These are phyloP conservation scores for Tupiocoris notatus DNA, from an alignment of 2,888 invertebrate genomes.

Conservation along the genomic window DNA sequence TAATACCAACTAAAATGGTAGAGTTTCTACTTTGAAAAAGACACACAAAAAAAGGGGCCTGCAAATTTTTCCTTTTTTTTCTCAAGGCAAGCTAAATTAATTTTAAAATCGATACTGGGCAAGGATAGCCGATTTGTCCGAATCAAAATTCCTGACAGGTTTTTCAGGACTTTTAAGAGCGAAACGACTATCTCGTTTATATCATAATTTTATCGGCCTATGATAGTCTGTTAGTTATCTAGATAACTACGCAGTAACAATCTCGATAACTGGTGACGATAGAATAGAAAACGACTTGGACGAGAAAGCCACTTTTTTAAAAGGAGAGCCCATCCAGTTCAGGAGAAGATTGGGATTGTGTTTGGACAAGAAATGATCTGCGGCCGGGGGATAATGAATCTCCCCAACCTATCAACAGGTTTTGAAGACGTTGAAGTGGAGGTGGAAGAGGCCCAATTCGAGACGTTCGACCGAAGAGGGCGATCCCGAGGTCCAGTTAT, in stretches of 20 bases:
- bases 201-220: too few species aligned
- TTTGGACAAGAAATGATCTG: constrained; percentile 38
- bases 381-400: constrained; percentile 35
- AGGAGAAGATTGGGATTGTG: constrained; percentile 19
- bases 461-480: constrained; percentile 33
- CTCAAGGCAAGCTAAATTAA: too few species aligned
- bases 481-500: constrained; percentile 32
- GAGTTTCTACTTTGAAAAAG: too few species aligned
- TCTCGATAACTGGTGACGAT: background rate
- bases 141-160: too few species aligned
- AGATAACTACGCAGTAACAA: background rate
- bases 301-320: background rate
- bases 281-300: background rate
- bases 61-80: too few species aligned
- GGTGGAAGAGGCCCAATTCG: constrained; percentile 25
- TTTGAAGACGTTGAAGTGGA: background rate
- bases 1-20: too few species aligned
- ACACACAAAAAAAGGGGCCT: too few species aligned
- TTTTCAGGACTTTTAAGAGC: too few species aligned
- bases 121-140: too few species aligned
- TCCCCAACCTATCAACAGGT: constrained; percentile 40
- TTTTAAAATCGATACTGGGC: too few species aligned
- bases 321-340: background rate
- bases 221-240: too few species aligned
- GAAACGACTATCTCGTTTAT: too few species aligned